phyloP scores from a whole-genome alignment of 2,113 vertebrate species.

The Gallinago jamesoni region DNA sequence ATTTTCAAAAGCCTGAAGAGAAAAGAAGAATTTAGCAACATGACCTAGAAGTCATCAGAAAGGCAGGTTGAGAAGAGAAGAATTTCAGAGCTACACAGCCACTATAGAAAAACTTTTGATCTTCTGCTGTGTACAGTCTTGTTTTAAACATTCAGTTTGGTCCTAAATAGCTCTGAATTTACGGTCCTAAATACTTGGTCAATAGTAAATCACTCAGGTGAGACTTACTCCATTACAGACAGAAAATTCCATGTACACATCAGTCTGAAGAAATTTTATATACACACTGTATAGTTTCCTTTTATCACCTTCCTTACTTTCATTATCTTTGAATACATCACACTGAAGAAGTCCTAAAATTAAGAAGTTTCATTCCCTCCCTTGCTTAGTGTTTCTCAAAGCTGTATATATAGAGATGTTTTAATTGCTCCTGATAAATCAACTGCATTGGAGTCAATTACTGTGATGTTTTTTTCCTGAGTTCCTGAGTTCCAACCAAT shows the following conservation, averaged over 20 bases:
- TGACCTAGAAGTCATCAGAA: background rate
- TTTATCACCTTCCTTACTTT: background rate
- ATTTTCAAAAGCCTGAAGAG: background rate
- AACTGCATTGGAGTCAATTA: background rate
- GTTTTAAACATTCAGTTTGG: background rate
- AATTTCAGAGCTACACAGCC: background rate
- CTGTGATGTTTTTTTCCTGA: background rate
- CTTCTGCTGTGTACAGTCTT: background rate
- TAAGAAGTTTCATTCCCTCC: background rate
- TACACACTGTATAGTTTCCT: background rate
- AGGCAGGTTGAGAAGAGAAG: background rate
- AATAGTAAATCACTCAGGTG: background rate
- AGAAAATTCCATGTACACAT: background rate
- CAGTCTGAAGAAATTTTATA: background rate
- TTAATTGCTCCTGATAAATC: background rate
- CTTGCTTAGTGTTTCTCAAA: background rate
- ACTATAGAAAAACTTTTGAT: background rate
- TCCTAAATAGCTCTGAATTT: background rate
- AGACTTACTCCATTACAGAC: background rate
- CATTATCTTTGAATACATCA: background rate
- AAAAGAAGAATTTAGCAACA: background rate
- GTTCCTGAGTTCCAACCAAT: background rate
- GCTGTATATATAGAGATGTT: background rate
- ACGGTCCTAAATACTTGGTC: background rate
- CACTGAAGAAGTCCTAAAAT: background rate